Evolutionary conservation across 64 coral and sea anemone species (phyloP).

Genomic region (Dendronephthya gigantea): DNA sequence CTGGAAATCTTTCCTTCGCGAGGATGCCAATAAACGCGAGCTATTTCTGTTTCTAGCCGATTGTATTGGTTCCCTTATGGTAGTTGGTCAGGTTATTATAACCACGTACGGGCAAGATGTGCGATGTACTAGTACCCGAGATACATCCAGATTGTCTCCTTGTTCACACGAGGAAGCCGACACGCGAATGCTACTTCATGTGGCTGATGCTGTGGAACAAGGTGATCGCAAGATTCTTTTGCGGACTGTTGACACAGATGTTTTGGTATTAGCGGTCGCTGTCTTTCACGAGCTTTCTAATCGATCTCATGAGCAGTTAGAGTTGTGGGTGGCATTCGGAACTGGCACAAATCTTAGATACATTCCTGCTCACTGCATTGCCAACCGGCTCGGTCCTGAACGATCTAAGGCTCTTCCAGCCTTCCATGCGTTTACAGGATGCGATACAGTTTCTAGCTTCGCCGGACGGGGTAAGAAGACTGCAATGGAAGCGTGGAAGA

Average conservation of each 20-base stretch:
- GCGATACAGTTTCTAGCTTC: neutral
- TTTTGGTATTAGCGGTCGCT: neutral
- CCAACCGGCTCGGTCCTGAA: neutral
- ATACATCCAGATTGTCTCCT: neutral
- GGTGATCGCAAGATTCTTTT: neutral
- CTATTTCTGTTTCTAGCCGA: neutral
- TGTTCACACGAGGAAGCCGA: constrained; percentile 6
- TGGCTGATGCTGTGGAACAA: neutral
- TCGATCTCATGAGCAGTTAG: neutral
- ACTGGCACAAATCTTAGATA: constrained; percentile 5
- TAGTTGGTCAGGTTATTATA: no score
- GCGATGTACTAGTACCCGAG: neutral
- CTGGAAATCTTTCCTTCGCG: constrained; percentile 47
- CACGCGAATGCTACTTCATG: neutral
- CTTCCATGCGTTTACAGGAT: neutral
- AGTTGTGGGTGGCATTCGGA: constrained; percentile 31
- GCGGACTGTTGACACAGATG: neutral
- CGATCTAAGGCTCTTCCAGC: neutral
- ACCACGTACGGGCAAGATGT: neutral
- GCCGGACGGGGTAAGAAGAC: constrained; percentile 41
- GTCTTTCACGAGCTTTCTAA: neutral
- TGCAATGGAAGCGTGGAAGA: constrained; percentile 39
- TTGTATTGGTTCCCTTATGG: no score
- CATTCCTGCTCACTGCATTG: neutral
- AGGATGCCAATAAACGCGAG: constrained; percentile 39